Conservation (phyloP, 2,888 invertebrate genomes). For the Trissolcus japonicus region DNA sequence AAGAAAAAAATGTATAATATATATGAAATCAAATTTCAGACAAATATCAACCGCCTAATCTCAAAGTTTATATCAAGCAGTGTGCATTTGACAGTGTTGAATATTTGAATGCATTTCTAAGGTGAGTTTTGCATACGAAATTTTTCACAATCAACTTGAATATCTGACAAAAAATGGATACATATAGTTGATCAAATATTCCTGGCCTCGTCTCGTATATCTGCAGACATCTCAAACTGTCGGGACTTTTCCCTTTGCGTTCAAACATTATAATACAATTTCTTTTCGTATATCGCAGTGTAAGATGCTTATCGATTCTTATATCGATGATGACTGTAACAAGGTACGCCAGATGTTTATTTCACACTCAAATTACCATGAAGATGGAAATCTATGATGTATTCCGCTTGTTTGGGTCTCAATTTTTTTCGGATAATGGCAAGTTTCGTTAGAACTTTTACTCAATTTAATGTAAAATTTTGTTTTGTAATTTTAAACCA, state of each 20-base stretch:
- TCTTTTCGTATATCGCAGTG: constrained; percentile 35
- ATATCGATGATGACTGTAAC: constrained; percentile 49
- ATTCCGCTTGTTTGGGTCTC: constrained; percentile 25
- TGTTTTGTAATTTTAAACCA: too few relatives aligned
- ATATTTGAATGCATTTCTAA: constrained; percentile 38
- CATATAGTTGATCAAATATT: constrained; percentile 35
- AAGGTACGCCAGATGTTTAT: constrained; percentile 54
- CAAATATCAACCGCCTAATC: too few relatives aligned
- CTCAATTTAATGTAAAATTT: neutral
- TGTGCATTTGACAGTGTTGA: constrained; percentile 20
- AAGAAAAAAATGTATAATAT: too few relatives aligned
- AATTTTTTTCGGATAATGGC: neutral
- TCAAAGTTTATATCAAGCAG: neutral
- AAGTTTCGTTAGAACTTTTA: neutral
- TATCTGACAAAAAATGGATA: constrained; percentile 42
- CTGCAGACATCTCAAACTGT: constrained; percentile 36
- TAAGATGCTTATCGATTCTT: constrained; percentile 55
- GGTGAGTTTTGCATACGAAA: constrained; percentile 10
- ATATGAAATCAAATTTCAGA: too few relatives aligned
- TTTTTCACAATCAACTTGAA: constrained; percentile 26
- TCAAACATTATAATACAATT: constrained; percentile 53
- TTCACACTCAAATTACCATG: constrained; percentile 55
- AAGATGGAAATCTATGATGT: constrained; percentile 52
- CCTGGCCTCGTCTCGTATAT: constrained; percentile 22
- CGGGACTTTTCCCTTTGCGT: constrained; percentile 25